Conservation (phyloP, 2,888 invertebrate genomes). For the Julus scandinavius region DNA sequence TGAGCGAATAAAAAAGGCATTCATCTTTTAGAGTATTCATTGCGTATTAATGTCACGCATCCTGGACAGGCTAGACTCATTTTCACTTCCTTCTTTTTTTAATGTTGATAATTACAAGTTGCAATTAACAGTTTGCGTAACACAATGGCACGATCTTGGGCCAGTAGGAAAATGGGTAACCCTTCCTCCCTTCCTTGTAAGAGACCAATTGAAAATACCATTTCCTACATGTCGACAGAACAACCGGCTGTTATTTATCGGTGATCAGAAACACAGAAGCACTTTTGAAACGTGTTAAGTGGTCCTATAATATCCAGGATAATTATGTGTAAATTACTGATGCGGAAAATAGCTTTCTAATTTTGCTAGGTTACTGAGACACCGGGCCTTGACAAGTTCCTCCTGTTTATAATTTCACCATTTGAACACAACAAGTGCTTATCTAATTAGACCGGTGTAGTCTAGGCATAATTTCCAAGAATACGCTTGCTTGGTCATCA, state of each 20-base stretch:
- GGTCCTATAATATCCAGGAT: background rate
- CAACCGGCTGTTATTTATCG: background rate
- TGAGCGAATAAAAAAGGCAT: background rate
- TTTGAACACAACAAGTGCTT: conserved; percentile 6
- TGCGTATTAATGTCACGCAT: conserved; percentile 21
- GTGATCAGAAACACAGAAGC: background rate
- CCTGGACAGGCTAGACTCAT: conserved; percentile 8
- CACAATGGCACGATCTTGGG: background rate
- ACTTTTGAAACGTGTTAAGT: background rate
- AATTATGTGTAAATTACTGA: background rate
- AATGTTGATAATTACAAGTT: background rate
- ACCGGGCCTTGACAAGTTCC: background rate
- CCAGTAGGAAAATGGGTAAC: background rate
- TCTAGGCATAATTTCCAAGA: background rate
- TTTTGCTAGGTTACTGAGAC: conserved; percentile 24
- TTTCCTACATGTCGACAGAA: background rate
- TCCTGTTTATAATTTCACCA: background rate
- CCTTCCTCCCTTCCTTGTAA: background rate
- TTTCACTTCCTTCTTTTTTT: background rate
- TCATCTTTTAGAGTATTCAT: background rate
- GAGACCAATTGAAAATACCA: background rate
- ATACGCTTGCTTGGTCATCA: background rate
- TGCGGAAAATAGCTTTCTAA: conserved; percentile 26
- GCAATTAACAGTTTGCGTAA: conserved; percentile 6
- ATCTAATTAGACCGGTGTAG: conserved; percentile 3